Conservation (phyloP, 2,888 invertebrate genomes). For the Belgica antarctica region DNA sequence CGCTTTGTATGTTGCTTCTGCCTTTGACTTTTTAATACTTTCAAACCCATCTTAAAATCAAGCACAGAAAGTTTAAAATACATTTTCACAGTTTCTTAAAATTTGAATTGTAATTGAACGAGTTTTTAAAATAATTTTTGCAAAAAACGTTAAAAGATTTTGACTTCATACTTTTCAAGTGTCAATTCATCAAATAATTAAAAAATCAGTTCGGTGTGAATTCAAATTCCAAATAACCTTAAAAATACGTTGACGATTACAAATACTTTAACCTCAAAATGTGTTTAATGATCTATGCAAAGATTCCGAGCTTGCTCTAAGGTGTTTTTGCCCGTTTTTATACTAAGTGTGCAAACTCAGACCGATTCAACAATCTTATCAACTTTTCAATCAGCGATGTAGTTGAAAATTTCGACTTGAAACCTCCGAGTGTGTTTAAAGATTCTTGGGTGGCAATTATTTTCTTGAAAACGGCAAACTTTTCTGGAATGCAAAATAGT, state of each 20-base stretch:
- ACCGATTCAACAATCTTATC: slow-evolving; percentile 28
- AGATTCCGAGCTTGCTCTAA: neutral
- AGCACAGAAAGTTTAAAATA: too few species aligned
- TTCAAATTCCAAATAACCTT: neutral
- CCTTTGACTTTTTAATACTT: too few species aligned
- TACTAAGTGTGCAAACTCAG: neutral
- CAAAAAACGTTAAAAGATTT: too few species aligned
- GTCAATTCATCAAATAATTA: too few species aligned
- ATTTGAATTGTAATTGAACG: too few species aligned
- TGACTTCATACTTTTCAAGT: neutral
- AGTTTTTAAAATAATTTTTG: too few species aligned
- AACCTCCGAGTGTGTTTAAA: neutral
- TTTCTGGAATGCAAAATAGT: neutral
- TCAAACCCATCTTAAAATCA: too few species aligned
- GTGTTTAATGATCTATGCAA: too few species aligned
- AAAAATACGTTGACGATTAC: neutral
- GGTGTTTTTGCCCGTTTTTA: neutral
- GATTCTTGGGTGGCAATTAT: slow-evolving; percentile 1
- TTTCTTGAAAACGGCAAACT: neutral
- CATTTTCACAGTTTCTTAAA: too few species aligned
- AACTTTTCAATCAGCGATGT: slow-evolving; percentile 25
- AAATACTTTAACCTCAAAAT: too few species aligned
- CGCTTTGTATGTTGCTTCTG: too few species aligned
- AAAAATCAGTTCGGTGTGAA: too few species aligned
- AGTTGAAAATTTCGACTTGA: neutral